Evolutionary conservation across 2,113 vertebrate species (phyloP), one percentile per base, ranked within the genome.

Genomic region (Cebidichthys violaceus): DNA sequence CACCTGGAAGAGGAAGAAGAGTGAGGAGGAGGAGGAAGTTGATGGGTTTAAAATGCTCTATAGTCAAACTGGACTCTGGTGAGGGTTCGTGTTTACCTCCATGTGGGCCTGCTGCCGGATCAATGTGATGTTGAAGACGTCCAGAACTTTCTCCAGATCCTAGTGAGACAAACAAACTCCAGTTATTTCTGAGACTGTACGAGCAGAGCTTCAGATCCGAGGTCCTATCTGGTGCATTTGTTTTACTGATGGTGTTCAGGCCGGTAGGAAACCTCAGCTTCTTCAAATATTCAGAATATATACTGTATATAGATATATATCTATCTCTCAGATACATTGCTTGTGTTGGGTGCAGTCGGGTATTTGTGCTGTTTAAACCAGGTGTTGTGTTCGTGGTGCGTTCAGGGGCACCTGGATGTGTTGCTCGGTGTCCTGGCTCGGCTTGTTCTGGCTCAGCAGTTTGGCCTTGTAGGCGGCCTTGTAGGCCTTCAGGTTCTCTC

Each of bases 61-160:
- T n/a, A 39, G 3, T 10, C 1, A 9, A 17, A 22, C 8, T 7
- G 39, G 4, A 65, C 7, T 67, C 17, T 20, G 59, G 59, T 33
- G 3, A 6, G 35, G 24, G 27, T 20, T 18, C 0, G 0, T 0
- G 22, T 20, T 70, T 88, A 99, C 98, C 97, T 99, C 98, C 88
- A 96, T 96, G 84, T 98, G 96, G 10, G 97, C 97, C 92, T 99
- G 98, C 47, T 99, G 98, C 31, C 98, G 96, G 70, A 94, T 96
- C 91, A 99, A 91, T 18, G 97, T 88, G 82, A 97, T 99, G 90
- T 96, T 99, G 89, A 99, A 99, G 59, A 99, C 96, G 50, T 99
- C 98, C 22, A 99, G 94, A 43, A 88, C 79, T 75, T 96, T 98
- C 92, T 99, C 98, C 68, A 99, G 88, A 33, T 97, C 96, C 98